Evolutionary conservation across 2,888 invertebrate genomes (phyloP), one percentile per base, ranked within the genome.

Genomic region (Xylocampa areola): DNA sequence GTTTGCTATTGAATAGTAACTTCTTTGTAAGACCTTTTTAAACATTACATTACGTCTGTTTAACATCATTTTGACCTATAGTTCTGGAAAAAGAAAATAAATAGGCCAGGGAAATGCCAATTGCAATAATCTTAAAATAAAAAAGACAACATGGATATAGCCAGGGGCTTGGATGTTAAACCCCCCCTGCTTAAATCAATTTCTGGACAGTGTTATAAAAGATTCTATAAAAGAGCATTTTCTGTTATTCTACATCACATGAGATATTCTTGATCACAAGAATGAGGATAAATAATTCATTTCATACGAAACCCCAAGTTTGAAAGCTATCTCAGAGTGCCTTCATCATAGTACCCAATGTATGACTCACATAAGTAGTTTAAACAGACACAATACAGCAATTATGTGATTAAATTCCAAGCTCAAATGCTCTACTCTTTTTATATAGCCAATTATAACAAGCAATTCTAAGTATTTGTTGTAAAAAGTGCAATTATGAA

Each of bases 381-480:
- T 59, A 70, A 66, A 66, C 62, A 73, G 74, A 54, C 63, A 65
- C 73, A 77, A 73, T 76, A 54, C 67, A 60, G 54, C 72, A 77
- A 80, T 81, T 78, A 71, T 74, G 55, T 67, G 66, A 72, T 75
- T 74, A 68, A 59, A 76, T 68, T 63, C 65, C 48, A 54, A 63
- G 61, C 68, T 73, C 59, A 57, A 68, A 59, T 58, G 60, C 40
- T 67, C 19, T 14, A 65, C 48, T 49, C 62, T 76, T 73, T 76
- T 67, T 76, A 65, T 71, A 71, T 35, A 47, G 50, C 51, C 44
- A 71, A 71, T 76, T 66, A 65, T 58, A 53, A n/a, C 41, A 30
- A 36, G 41, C 19, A 1, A 52, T 62, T 59, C 51, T 55, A 58
- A 17, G 39, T 54, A 53, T 43, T 23, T 69, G 33, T 53, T 50